phyloP scores from a whole-genome alignment of 1,140 invertebrate species.

The Ctenoplectra terminalis region DNA sequence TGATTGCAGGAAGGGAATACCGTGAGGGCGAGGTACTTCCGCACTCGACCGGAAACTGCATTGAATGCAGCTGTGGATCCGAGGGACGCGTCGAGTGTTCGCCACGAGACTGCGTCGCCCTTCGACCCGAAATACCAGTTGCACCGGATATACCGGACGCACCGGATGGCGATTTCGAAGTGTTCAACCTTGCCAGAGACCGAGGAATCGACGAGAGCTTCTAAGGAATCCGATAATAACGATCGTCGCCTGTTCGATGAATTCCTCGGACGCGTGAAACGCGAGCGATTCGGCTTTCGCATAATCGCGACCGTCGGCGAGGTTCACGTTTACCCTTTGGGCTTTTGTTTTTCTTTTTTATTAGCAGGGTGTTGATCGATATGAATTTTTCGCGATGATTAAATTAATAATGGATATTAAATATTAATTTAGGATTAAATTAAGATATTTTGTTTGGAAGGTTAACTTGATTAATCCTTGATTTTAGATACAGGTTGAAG shows the following conservation, averaged over 20 bases:
- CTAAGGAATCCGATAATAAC: slow-evolving; percentile 62
- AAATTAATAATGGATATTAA: too few relatives aligned
- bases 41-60: slow-evolving; percentile 87
- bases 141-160: slow-evolving; percentile 72
- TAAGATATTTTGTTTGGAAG: too few relatives aligned
- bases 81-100: slow-evolving; percentile 87
- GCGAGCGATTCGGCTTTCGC: too few relatives aligned
- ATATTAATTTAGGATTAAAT: too few relatives aligned
- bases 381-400: not conserved
- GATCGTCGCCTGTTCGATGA: slow-evolving; percentile 9
- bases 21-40: slow-evolving; percentile 86
- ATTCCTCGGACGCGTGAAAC: not conserved
- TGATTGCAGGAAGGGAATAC: slow-evolving; percentile 84
- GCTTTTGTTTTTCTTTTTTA: not conserved
- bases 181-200: slow-evolving; percentile 75
- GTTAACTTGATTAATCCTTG: too few relatives aligned
- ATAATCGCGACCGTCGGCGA: not conserved
- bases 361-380: not conserved
- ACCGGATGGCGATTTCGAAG: slow-evolving; percentile 75
- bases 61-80: slow-evolving; percentile 87
- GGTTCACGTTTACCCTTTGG: not conserved
- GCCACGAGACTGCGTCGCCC: slow-evolving; percentile 84
- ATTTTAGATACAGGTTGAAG: too few relatives aligned
- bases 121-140: slow-evolving; percentile 78
- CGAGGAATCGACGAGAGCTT: slow-evolving; percentile 76